Conservation (phyloP, 2,113 vertebrate genomes). For the Benitochromis conjunctus region DNA sequence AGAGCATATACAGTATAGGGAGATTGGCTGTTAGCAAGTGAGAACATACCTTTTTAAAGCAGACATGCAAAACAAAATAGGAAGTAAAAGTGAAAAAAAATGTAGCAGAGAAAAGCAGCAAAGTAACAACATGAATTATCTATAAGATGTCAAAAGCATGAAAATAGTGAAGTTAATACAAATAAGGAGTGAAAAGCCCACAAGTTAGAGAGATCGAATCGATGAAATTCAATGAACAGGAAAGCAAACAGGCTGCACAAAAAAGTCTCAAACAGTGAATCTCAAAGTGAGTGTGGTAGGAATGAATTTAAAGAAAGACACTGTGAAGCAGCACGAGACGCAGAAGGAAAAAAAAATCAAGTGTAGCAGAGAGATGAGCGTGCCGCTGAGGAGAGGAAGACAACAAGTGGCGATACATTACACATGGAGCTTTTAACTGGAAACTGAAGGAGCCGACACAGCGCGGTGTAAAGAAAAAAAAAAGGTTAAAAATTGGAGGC, state of each 20-base stretch:
- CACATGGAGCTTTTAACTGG: background rate
- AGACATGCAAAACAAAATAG: background rate
- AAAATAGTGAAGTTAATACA: background rate
- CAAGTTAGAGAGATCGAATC: background rate
- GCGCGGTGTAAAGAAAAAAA: background rate
- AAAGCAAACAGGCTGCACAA: background rate
- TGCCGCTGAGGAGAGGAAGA: background rate
- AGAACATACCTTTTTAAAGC: background rate
- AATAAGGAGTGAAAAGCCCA: background rate
- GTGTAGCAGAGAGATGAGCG: background rate
- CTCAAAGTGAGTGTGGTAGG: slow-evolving; percentile 3
- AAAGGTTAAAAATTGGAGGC: background rate
- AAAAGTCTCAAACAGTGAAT: background rate
- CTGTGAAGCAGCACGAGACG: background rate
- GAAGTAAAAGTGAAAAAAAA: background rate
- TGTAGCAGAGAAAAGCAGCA: background rate
- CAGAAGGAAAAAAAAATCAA: background rate
- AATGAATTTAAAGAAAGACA: slow-evolving; percentile 10
- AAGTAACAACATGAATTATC: background rate
- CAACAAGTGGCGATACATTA: background rate
- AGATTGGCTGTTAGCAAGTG: background rate
- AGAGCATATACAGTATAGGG: background rate
- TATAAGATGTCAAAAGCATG: background rate
- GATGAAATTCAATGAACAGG: background rate
- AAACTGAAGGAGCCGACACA: background rate